phyloP scores from a whole-genome alignment of 2,797 vertebrate species.

The Perodicticus potto region DNA sequence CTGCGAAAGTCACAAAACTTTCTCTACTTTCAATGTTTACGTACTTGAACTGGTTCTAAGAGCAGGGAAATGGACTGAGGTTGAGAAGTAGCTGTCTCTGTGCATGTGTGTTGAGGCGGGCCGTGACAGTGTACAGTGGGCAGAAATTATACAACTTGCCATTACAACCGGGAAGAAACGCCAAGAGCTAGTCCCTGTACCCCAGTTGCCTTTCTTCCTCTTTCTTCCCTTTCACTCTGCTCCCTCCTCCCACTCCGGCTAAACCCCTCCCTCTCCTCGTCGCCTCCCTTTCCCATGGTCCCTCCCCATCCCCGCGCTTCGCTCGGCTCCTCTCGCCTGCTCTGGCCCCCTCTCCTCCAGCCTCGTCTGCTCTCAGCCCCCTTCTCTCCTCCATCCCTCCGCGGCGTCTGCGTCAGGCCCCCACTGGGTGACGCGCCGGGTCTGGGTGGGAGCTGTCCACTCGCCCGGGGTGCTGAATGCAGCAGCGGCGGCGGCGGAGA shows the following conservation, averaged over 20 bases:
- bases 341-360: background rate
- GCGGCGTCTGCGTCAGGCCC: constrained; percentile 80
- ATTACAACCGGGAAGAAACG: background rate
- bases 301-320: constrained; percentile 54
- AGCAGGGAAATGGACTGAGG: background rate
- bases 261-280: constrained; percentile 57
- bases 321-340: background rate
- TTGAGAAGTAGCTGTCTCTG: background rate
- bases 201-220: background rate
- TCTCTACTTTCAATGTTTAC: background rate
- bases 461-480: constrained; percentile 94
- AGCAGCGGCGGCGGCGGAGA: constrained; percentile 89
- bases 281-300: constrained; percentile 55
- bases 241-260: constrained; percentile 43
- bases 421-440: constrained; percentile 86
- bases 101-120: background rate
- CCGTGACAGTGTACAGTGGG: background rate
- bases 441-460: constrained; percentile 95
- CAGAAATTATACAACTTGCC: background rate
- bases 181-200: background rate
- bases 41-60: background rate
- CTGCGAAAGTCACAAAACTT: constrained; percentile 65
- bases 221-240: constrained; percentile 2
- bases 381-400: constrained; percentile 60
- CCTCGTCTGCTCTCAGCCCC: background rate